phyloP scores from a whole-genome alignment of 2,888 invertebrate genomes.

The Drosophila maculinotata region DNA sequence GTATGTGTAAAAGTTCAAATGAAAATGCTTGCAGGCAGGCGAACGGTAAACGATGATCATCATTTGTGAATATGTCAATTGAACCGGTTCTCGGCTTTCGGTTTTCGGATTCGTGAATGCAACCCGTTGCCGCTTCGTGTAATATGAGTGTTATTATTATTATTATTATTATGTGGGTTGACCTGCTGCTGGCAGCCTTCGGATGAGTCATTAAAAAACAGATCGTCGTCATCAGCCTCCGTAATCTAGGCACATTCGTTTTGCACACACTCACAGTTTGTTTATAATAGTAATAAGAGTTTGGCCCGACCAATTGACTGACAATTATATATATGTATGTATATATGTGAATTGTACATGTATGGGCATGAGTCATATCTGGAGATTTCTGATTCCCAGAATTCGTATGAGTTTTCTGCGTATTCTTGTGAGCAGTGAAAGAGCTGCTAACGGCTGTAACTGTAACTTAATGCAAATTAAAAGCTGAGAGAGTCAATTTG shows the following conservation, averaged over 20 bases:
- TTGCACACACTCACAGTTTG: slow-evolving; percentile 16
- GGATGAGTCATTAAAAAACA: slow-evolving; percentile 56
- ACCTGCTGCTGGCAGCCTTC: slow-evolving; percentile 14
- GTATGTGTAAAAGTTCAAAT: slow-evolving; percentile 2
- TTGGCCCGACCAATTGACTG: slow-evolving; percentile 25
- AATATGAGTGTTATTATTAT: slow-evolving; percentile 9
- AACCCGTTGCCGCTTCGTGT: slow-evolving; percentile 9
- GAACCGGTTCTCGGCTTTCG: slow-evolving; percentile 53
- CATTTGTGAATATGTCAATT: slow-evolving; percentile 34
- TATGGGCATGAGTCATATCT: slow-evolving; percentile 55
- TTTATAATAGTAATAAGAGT: slow-evolving; percentile 51
- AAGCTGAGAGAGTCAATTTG: slow-evolving; percentile 4
- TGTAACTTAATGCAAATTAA: slow-evolving; percentile 58
- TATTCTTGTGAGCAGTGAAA: slow-evolving; percentile 38
- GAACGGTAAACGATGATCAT: slow-evolving; percentile 48
- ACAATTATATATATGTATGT: too few relatives aligned
- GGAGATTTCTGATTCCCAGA: slow-evolving; percentile 58
- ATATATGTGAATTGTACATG: too few relatives aligned
- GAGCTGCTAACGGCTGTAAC: slow-evolving; percentile 33
- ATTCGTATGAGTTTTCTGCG: slow-evolving; percentile 71
- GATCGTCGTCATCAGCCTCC: slow-evolving; percentile 17
- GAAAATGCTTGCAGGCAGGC: neutral
- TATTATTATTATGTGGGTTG: slow-evolving; percentile 47
- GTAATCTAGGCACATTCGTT: slow-evolving; percentile 29
- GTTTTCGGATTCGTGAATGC: slow-evolving; percentile 19